Evolutionary conservation across 2,888 invertebrate genomes (phyloP).

Genomic region (Xanthia icteritia): DNA sequence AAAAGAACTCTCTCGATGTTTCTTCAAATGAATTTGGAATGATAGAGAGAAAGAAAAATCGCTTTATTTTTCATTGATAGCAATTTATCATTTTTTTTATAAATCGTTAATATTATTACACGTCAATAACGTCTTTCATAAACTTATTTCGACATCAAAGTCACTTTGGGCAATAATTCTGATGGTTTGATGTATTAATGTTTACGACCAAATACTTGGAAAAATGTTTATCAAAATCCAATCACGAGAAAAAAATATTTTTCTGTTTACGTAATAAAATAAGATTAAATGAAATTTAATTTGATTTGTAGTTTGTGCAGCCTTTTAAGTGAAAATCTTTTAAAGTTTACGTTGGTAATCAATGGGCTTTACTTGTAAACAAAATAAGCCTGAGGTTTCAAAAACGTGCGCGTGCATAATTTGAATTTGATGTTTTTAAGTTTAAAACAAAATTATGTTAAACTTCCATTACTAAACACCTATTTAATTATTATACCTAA

Average conservation of each 20-base stretch:
- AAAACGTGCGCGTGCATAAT: conserved; percentile 64
- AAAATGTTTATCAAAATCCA: conserved; percentile 38
- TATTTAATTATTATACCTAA: neutral
- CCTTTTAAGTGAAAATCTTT: conserved; percentile 31
- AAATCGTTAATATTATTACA: conserved; percentile 24
- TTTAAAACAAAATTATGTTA: conserved; percentile 27
- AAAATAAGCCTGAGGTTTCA: conserved; percentile 43
- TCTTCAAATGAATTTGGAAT: neutral
- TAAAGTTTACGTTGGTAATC: conserved; percentile 23
- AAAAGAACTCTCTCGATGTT: neutral
- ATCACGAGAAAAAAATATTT: conserved; percentile 12
- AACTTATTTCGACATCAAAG: conserved; percentile 37
- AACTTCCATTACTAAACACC: conserved; percentile 4
- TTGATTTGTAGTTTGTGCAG: conserved; percentile 27
- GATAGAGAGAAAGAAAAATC: neutral
- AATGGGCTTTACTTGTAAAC: conserved; percentile 41
- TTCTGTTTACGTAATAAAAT: neutral
- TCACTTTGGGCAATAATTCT: conserved; percentile 30
- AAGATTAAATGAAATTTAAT: conserved; percentile 28
- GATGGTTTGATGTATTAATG: conserved; percentile 25
- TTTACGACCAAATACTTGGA: conserved; percentile 22
- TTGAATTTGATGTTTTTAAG: conserved; percentile 10
- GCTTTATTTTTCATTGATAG: conserved; percentile 12
- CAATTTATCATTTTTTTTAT: neutral
- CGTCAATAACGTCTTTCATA: conserved; percentile 28